phyloP scores from a whole-genome alignment of 2,113 vertebrate species.

The Corvus cornix region DNA sequence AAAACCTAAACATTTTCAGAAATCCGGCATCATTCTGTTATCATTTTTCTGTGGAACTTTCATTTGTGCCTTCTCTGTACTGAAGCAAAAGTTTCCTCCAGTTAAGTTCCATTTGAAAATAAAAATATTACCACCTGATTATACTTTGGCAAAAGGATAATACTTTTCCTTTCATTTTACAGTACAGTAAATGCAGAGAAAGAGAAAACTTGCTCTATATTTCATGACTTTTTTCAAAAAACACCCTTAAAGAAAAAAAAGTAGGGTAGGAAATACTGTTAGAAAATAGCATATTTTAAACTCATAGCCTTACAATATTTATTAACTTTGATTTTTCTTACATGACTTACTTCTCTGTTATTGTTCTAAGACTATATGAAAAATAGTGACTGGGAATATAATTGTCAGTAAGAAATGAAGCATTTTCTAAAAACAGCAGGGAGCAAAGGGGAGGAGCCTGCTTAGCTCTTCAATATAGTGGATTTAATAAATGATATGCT shows the following conservation, averaged over 20 bases:
- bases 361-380: neutral
- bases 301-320: neutral
- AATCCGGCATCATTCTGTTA: neutral
- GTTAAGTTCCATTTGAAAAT: neutral
- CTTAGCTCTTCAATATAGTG: neutral
- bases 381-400: neutral
- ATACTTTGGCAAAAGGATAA: constrained; percentile 11
- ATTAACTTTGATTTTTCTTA: neutral
- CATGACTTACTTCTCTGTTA: neutral
- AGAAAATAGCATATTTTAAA: neutral
- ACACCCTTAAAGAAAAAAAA: neutral
- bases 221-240: neutral
- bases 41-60: neutral
- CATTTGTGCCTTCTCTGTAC: neutral
- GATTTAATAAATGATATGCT: neutral
- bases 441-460: neutral
- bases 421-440: neutral
- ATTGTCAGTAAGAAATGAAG: neutral
- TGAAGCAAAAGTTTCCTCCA: neutral
- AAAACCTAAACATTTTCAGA: neutral
- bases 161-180: neutral
- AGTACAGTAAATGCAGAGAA: neutral
- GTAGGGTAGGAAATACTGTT: neutral
- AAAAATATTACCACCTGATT: constrained; percentile 52
- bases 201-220: neutral